Conservation (phyloP, 2,888 invertebrate genomes). For the Lasius platythorax region DNA sequence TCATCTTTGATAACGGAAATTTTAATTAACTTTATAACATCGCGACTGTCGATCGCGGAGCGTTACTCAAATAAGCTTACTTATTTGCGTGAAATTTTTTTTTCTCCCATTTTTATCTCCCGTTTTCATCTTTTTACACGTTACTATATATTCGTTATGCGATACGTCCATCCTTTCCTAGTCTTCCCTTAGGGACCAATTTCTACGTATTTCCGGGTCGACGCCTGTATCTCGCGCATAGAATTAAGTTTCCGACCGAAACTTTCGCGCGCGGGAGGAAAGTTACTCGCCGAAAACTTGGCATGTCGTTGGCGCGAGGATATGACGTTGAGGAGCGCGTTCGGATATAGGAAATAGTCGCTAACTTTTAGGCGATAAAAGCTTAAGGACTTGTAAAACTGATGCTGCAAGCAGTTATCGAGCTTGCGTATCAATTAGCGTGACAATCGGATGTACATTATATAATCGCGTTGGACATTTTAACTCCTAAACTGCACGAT, state of each 20-base stretch:
- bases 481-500: neutral
- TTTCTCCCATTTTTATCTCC: neutral
- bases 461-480: neutral
- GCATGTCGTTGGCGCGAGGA: constrained; percentile 45
- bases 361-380: constrained; percentile 38
- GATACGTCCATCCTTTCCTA: constrained; percentile 18
- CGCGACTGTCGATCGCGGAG: neutral
- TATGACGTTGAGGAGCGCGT: constrained; percentile 29
- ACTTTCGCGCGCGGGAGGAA: constrained; percentile 43
- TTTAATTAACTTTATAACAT: constrained; percentile 24
- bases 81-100: constrained; percentile 4
- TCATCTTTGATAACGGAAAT: constrained; percentile 21
- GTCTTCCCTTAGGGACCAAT: constrained; percentile 41
- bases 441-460: neutral
- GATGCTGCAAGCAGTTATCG: neutral
- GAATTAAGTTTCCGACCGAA: constrained; percentile 52
- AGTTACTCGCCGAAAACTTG: constrained; percentile 55
- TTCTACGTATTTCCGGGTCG: constrained; percentile 44
- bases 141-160: neutral
- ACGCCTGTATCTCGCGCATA: constrained; percentile 49
- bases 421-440: constrained; percentile 2
- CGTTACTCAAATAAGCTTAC: neutral
- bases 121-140: neutral
- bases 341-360: constrained; percentile 38
- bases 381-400: constrained; percentile 6